Evolutionary conservation across 2,797 vertebrate genomes (phyloP).

Genomic region (Danionella dracula): DNA sequence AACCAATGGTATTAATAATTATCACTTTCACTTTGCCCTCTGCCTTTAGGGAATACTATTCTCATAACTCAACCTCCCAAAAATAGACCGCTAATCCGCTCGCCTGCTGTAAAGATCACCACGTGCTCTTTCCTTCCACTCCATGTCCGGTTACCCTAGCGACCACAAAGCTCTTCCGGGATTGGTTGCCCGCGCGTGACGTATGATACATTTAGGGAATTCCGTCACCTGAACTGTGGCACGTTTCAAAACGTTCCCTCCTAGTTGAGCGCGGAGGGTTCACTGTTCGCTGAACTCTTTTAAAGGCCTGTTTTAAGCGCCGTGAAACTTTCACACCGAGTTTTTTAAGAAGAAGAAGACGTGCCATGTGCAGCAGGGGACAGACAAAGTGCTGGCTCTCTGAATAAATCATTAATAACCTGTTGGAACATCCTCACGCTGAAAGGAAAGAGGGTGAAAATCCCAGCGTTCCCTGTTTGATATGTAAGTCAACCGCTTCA

Average conservation of each 20-base stretch:
- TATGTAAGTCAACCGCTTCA: conserved; percentile 43
- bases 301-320: neutral
- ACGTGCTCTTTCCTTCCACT: conserved; percentile 25
- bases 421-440: neutral
- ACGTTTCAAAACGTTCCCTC: neutral
- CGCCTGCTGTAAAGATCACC: conserved; percentile 8
- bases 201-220: conserved; percentile 55
- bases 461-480: conserved; percentile 3
- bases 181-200: conserved; percentile 58
- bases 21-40: no score
- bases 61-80: neutral
- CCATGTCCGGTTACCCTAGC: conserved; percentile 46
- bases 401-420: neutral
- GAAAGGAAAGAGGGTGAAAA: conserved; percentile 27
- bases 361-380: neutral
- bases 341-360: neutral
- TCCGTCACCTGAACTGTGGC: conserved; percentile 47
- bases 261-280: neutral
- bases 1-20: neutral
- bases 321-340: neutral
- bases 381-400: neutral
- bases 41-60: no score
- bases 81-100: conserved; percentile 9
- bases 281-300: neutral
- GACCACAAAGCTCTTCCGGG: conserved; percentile 41